Conservation (phyloP, 2,888 invertebrate genomes). For the Entomobrya multifasciata region DNA sequence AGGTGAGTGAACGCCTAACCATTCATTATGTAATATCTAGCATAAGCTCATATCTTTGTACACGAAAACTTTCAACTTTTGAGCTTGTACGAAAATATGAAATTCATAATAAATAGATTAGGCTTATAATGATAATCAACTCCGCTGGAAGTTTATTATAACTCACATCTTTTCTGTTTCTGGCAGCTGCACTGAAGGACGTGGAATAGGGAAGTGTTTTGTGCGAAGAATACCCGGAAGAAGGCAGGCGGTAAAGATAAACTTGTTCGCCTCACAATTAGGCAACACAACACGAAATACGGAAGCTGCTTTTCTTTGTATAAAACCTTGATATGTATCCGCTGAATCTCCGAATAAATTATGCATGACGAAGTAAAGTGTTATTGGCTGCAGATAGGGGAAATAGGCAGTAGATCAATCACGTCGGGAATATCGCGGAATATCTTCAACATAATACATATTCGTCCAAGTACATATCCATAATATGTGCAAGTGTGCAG, state of each 20-base stretch:
- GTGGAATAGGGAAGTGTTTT: too few relatives aligned
- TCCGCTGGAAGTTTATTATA: slow-evolving; percentile 50
- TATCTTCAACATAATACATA: too few relatives aligned
- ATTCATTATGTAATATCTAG: background rate
- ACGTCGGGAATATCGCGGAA: too few relatives aligned
- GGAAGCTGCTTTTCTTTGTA: too few relatives aligned
- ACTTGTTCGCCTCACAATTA: too few relatives aligned
- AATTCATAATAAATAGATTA: slow-evolving; percentile 51
- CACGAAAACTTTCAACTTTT: slow-evolving; percentile 2
- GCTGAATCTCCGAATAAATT: slow-evolving; percentile 3
- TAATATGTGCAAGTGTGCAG: too few relatives aligned
- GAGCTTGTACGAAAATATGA: slow-evolving; percentile 48
- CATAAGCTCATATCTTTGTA: background rate
- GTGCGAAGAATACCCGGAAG: too few relatives aligned
- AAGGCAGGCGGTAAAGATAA: too few relatives aligned
- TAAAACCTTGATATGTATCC: background rate
- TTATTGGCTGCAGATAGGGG: background rate
- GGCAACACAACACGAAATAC: too few relatives aligned
- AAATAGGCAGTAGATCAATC: background rate
- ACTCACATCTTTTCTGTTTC: slow-evolving; percentile 38
- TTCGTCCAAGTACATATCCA: too few relatives aligned
- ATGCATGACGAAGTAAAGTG: background rate
- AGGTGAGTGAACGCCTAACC: background rate
- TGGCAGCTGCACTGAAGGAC: slow-evolving; percentile 51
- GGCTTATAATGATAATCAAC: slow-evolving; percentile 60